Conservation (phyloP, 2,888 invertebrate genomes). For the Campoplex nolae region DNA sequence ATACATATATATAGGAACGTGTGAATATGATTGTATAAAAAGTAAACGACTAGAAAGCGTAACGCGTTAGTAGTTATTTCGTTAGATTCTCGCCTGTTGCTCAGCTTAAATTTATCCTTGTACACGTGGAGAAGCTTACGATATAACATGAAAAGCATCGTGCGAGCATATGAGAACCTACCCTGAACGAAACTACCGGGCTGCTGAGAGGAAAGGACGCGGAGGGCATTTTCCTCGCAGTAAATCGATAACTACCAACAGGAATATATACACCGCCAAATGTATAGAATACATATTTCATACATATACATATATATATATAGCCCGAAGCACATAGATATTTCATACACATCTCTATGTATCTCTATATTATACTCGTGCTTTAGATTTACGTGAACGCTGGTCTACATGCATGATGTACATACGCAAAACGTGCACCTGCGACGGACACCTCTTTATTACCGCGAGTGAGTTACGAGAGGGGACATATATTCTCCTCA, state of each 20-base stretch:
- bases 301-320: constrained; percentile 29
- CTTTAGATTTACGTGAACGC: constrained; percentile 41
- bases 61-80: constrained; percentile 24
- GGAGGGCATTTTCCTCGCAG: constrained; percentile 41
- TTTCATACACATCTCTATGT: constrained; percentile 41
- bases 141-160: constrained; percentile 17
- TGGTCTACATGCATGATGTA: constrained; percentile 41
- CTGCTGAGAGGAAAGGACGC: neutral
- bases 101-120: constrained; percentile 44
- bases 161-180: neutral
- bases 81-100: constrained; percentile 55
- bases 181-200: neutral
- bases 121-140: constrained; percentile 15
- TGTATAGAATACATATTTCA: constrained; percentile 23
- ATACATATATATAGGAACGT: neutral
- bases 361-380: constrained; percentile 22
- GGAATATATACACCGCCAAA: constrained; percentile 37
- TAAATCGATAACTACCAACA: constrained; percentile 64
- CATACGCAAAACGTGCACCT: constrained; percentile 69
- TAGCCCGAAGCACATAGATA: constrained; percentile 16
- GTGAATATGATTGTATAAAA: constrained; percentile 47
- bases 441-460: constrained; percentile 70
- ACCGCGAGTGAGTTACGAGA: constrained; percentile 68
- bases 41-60: constrained; percentile 26
- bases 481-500: constrained; percentile 51